phyloP scores from a whole-genome alignment of 2,888 invertebrate genomes.

The Byasa hedistus region DNA sequence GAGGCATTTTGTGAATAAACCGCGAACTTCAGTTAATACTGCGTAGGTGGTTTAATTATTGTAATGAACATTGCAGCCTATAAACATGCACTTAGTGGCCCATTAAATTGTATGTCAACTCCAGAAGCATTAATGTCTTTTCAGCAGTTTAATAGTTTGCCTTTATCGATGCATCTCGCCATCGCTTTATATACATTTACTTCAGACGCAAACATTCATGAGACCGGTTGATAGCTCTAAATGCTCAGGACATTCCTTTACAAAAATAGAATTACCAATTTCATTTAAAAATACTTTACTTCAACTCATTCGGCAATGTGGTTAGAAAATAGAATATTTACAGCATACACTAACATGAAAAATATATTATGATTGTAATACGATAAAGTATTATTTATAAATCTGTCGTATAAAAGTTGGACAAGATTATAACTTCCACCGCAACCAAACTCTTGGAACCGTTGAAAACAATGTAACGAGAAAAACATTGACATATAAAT shows the following conservation, averaged over 20 bases:
- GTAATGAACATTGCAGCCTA: slow-evolving; percentile 22
- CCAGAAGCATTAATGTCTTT: slow-evolving; percentile 20
- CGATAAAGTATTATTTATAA: no score
- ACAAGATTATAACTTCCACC: no score
- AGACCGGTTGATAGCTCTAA: neutral
- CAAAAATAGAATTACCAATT: neutral
- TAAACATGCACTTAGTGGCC: slow-evolving; percentile 23
- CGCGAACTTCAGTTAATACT: neutral
- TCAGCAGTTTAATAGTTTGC: slow-evolving; percentile 15
- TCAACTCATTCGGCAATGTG: neutral
- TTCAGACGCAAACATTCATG: slow-evolving; percentile 6
- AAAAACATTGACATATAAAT: neutral
- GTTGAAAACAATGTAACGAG: neutral
- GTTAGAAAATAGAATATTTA: neutral
- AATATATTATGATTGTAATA: no score
- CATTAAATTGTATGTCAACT: slow-evolving; percentile 24
- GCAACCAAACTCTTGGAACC: no score
- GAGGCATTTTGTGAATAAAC: neutral
- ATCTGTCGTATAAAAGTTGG: no score
- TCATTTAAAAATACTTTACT: neutral
- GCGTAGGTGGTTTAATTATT: slow-evolving; percentile 23
- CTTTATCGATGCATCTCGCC: slow-evolving; percentile 19
- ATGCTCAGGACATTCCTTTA: neutral
- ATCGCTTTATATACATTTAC: slow-evolving; percentile 14
- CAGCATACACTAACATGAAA: no score